Evolutionary conservation across 2,888 invertebrate genomes (phyloP), one percentile per base, ranked within the genome.

Genomic region (Sepiola atlantica): DNA sequence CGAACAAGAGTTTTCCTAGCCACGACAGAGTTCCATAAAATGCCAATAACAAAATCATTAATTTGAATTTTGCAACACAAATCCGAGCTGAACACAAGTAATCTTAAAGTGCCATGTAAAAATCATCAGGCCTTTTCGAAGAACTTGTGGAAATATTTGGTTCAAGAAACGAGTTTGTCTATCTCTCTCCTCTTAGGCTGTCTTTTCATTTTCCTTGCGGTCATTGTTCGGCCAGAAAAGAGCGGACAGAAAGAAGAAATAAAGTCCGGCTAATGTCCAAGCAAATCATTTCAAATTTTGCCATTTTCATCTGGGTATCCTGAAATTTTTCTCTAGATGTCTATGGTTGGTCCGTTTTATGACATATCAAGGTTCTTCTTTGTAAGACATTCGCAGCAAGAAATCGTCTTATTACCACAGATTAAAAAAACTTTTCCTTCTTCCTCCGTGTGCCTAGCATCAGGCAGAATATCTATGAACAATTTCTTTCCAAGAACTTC

Each of bases 51-150:
- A 77, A 18, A 77, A 16, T 14, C 77, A 77, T 77, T n/a, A n/a
- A 77, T 77, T 77, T 77, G 77, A 77, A 77, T n/a, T 77, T 77
- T 18, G n/a, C 77, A 10, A 77, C n/a, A 28, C n/a, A n/a, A 77
- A 10, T 61, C n/a, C 14, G 32, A n/a, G n/a, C 32, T n/a, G 18
- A 77, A n/a, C 14, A n/a, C 16, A 77, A 32, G 16, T 16, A n/a
- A n/a, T 77, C 77, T 77, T n/a, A 77, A 77, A 77, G 77, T 32
- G 77, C n/a, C 77, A n/a, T 77, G 77, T 77, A 77, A 77, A 45
- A 32, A n/a, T 77, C 77, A 77, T 32, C 12, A 77, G 77, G 77
- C n/a, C 32, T 77, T 57, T 77, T n/a, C 77, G 32, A 77, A n/a
- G 77, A 77, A 32, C n/a, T 77, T 77, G n/a, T 1, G 77, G n/a